These are phyloP conservation scores for Siniperca scherzeri DNA, from an alignment of 2,797 vertebrate species.

Conservation along the genomic window DNA sequence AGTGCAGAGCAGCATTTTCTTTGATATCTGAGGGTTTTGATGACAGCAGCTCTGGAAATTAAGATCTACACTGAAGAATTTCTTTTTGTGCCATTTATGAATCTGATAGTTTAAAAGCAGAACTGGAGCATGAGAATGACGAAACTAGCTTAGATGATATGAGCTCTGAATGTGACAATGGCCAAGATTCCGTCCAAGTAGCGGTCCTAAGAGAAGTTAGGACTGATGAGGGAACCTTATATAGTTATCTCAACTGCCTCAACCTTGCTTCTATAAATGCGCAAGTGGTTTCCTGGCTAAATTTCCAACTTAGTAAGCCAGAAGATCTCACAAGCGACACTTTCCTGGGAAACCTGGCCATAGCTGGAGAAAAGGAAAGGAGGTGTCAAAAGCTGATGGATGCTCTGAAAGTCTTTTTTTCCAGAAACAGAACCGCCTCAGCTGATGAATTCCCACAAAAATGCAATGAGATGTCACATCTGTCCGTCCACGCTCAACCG, in stretches of 20 bases:
- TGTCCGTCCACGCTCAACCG: neutral
- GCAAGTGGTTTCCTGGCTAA: neutral
- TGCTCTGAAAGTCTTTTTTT: neutral
- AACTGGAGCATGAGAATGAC: neutral
- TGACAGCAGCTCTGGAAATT: neutral
- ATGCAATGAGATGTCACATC: neutral
- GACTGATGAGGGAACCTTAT: neutral
- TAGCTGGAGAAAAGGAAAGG: neutral
- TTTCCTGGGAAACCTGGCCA: constrained; percentile 26
- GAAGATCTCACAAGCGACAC: constrained; percentile 12
- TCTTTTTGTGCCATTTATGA: neutral
- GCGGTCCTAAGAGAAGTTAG: neutral
- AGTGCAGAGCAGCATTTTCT: neutral
- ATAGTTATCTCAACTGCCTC: neutral
- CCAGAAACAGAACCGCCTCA: neutral
- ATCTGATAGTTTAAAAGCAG: neutral
- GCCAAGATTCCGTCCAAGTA: neutral
- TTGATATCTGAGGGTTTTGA: neutral
- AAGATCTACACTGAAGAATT: neutral
- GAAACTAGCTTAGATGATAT: neutral
- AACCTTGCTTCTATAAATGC: neutral
- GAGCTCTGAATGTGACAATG: constrained; percentile 1
- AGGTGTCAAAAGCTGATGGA: neutral
- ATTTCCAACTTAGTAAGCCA: constrained; percentile 11
- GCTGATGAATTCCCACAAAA: neutral